Base-by-base conservation (phyloP, 2,113 vertebrate genomes). In the Salvelinus sp. region DNA sequence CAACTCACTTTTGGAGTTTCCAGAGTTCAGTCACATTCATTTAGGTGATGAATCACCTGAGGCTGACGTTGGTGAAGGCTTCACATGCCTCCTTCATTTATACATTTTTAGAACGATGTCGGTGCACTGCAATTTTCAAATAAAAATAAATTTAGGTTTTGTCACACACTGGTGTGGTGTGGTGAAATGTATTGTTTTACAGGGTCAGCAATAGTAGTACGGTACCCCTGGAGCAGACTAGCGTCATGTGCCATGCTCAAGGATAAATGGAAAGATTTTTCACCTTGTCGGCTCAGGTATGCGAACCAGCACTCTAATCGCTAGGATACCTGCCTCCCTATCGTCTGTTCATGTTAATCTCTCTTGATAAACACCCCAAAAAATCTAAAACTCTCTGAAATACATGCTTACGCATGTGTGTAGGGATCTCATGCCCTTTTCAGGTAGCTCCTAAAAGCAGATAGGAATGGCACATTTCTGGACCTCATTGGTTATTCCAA, bases 401-500 rank as follows among this genome's bases (percentile, higher is more conserved):
- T 3, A 62, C 58, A 28, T 30, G 25, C 22, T 66, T 13, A 65
- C 9, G 25, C 25, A 65, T 28, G 22, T 65, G 60, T n/a, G 54
- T 71, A 16, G 3, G 23, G 48, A 58, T 57, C 13, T 57, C 54
- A 57, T 57, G 54, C 16, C 13, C n/a, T n/a, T n/a, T n/a, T 57
- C 18, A 6, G 20, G 54, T 57, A 18, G 18, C 20, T 44, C 38
- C 38, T 44, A 10, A 44, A 44, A 44, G 38, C 38, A 9, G 9
- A 44, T 44, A 44, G 38, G 2, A 44, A 18, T 54, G 14, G 13
- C 27, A 64, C 73, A 73, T 76, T 54, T 76, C 50, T 70, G 71
- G 18, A 23, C 18, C 64, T 14, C 48, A 28, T 70, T 22, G 72
- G 76, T 54, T 47, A 71, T 76, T 79, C 74, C 64, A 70, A 64